Conservation (phyloP, 2,888 invertebrate genomes). For the Lochmaea crataegi region DNA sequence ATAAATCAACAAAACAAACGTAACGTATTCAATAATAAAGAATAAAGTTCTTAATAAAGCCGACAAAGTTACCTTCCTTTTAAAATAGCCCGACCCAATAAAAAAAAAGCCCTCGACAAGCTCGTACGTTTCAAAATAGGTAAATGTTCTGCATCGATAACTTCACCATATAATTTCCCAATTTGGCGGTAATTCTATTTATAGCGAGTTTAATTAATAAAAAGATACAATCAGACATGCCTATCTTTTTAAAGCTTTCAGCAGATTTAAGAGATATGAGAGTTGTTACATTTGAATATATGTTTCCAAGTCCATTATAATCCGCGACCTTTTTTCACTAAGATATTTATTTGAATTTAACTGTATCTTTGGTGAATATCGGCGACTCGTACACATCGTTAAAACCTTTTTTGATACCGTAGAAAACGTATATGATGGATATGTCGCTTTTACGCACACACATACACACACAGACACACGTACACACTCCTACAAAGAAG, state of each 20-base stretch:
- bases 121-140: slow-evolving; percentile 26
- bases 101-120: slow-evolving; percentile 9
- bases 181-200: slow-evolving; percentile 51
- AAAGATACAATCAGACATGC: slow-evolving; percentile 49
- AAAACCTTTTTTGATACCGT: slow-evolving; percentile 24
- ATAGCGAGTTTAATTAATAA: slow-evolving; percentile 54
- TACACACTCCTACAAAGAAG: too few relatives aligned
- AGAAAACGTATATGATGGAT: slow-evolving; percentile 14
- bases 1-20: slow-evolving; percentile 1
- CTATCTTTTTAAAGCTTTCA: slow-evolving; percentile 48
- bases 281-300: slow-evolving; percentile 50
- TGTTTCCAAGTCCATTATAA: slow-evolving; percentile 45
- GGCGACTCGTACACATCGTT: slow-evolving; percentile 23
- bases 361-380: slow-evolving; percentile 34
- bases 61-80: slow-evolving; percentile 7
- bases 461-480: too few relatives aligned
- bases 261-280: slow-evolving; percentile 50
- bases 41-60: background rate
- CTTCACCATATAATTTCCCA: slow-evolving; percentile 41
- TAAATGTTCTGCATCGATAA: slow-evolving; percentile 36
- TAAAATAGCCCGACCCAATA: slow-evolving; percentile 7
- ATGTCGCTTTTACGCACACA: too few relatives aligned
- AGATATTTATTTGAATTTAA: slow-evolving; percentile 50
- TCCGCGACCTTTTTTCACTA: slow-evolving; percentile 47
- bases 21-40: background rate